Evolutionary conservation across 2,888 invertebrate genomes (phyloP), one percentile per base, ranked within the genome.

Genomic region (Hydraecia micacea): DNA sequence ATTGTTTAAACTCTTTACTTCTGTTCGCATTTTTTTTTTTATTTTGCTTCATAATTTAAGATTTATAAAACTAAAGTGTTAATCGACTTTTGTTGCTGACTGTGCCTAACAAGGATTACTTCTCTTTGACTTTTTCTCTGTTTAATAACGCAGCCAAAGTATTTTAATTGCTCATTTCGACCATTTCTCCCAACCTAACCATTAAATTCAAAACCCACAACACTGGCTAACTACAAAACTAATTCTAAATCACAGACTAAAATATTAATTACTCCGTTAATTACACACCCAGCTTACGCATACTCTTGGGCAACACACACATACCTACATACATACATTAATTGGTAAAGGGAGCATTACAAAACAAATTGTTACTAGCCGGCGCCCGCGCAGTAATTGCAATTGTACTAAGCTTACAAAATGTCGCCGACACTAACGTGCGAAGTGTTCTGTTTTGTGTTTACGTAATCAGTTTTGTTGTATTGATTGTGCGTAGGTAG

Each of bases 361-460:
- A 89, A 88, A 89, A 88, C 89, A 88, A 89, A 88, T 88, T 87
- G 89, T 85, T 77, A 75, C 68, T 58, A 77, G 77, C 75, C 83
- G 86, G 89, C 89, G 89, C 89, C 86, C 79, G 89, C 81, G 86
- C 84, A 69, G 80, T 86, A 88, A 88, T 88, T 88, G 85, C 86
- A 65, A 77, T 87, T 87, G 87, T 83, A 81, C 75, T n/a, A 39
- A 81, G 83, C 85, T 86, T 87, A 87, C 88, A 87, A 86, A 88
- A 88, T 81, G 80, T 83, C 77, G 60, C 42, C 60, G 75, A 70
- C 73, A 74, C 66, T 79, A 85, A 87, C 73, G 87, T 87, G 84
- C 83, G 72, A 82, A 85, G 66, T 81, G 66, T 83, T 81, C 65
- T 77, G 79, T 87, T 85, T 78, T 77, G 73, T 71, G 46, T 66